phyloP scores from a whole-genome alignment of 2,113 vertebrate genomes.

The Xenopus laevis region DNA sequence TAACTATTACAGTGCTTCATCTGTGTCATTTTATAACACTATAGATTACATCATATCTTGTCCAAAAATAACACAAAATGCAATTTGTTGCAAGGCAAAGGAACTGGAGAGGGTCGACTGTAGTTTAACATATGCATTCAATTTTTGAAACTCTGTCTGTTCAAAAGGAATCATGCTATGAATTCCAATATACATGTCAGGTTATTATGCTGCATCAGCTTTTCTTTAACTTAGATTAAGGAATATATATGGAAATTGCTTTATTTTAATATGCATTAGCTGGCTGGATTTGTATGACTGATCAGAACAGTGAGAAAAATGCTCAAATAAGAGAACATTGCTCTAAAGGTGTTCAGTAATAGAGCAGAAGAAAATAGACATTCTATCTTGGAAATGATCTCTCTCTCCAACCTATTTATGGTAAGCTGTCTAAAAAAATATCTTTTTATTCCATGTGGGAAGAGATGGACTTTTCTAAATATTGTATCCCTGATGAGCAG shows the following conservation, averaged over 20 bases:
- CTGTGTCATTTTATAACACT: neutral
- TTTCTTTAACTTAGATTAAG: slow-evolving; percentile 20
- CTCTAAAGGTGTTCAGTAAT: neutral
- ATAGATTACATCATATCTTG: neutral
- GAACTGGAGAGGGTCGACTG: slow-evolving; percentile 15
- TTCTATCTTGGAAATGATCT: slow-evolving; percentile 14
- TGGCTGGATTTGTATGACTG: slow-evolving; percentile 25
- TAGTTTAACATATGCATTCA: slow-evolving; percentile 38
- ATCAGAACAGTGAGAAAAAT: slow-evolving; percentile 27
- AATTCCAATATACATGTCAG: slow-evolving; percentile 32
- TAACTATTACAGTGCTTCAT: too few species aligned
- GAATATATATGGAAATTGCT: slow-evolving; percentile 35
- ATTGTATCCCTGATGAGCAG: neutral
- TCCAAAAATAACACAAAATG: neutral
- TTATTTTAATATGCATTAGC: slow-evolving; percentile 34
- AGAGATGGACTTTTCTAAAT: neutral
- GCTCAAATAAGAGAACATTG: slow-evolving; percentile 19
- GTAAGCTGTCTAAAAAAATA: slow-evolving; percentile 9
- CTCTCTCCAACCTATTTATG: slow-evolving; percentile 15
- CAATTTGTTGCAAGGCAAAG: slow-evolving; percentile 9
- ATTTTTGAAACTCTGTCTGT: slow-evolving; percentile 16
- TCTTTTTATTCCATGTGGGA: neutral
- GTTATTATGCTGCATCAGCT: slow-evolving; percentile 34
- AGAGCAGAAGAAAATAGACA: slow-evolving; percentile 13
- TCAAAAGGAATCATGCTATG: slow-evolving; percentile 25